Base-by-base conservation (phyloP, 2,888 invertebrate species). In the Plusia festucae region DNA sequence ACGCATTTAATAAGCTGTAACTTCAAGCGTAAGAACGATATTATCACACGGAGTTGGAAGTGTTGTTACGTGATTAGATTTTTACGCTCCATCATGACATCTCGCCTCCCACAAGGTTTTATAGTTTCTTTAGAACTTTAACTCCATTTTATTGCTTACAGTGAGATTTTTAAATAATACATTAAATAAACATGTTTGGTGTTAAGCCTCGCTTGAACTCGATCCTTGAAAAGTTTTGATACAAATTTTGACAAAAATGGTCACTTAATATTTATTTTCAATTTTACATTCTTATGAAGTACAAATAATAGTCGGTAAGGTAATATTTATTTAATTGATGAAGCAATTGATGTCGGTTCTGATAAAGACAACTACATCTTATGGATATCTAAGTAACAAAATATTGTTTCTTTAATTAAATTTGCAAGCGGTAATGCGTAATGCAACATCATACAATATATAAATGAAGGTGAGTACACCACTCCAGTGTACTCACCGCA, bases 1-100 rank as follows among this genome's bases (percentile, higher is more conserved):
- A 83, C 78, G 81, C 73, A 79, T 78, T 83, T 82, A 83, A 83
- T 83, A 84, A 80, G 70, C 74, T 79, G 76, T 77, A 78, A 82
- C 82, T 80, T 83, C 78, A 81, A 83, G 75, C 79, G 73, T 71
- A 73, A 73, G 79, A 83, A 81, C 67, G 78, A 77, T 78, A 85
- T 84, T 82, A 81, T 78, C 79, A 82, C 77, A 73, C 69, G 68
- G 71, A 81, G 81, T 81, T 76, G 75, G 63, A 75, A 72, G 78
- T 73, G 68, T 76, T 67, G 62, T 64, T 80, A 83, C 82, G 82
- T 84, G 83, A 84, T 82, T 82, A 72, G 72, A 81, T 82, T 85
- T 84, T 84, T 82, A 82, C 71, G 67, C 65, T 67, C 67, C 60
- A 68, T 69, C 69, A 75, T 60, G 64, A 64, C 75, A 57, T 76